Base-by-base conservation (phyloP, 2,797 vertebrate genomes). In the Takifugu ocellatus region DNA sequence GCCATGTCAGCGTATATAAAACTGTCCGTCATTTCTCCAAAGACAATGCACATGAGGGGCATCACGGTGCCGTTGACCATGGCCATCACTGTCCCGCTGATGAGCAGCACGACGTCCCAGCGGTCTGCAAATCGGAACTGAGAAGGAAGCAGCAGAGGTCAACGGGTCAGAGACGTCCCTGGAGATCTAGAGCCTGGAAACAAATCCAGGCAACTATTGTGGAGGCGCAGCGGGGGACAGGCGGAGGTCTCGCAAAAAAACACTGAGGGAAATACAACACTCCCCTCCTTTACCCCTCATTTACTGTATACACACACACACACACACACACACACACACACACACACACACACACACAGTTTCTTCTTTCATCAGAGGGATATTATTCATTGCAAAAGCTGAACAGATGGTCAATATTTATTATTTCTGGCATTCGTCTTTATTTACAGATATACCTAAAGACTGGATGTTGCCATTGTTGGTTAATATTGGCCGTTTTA, bases 21-120 rank as follows among this genome's bases (percentile, higher is more conserved):
- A 67, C 82, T 93, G 80, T 99, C 91, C 0, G 95, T 97, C 96
- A 98, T 95, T 0, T 93, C 84, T 49, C 97, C 96, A 79, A 98
- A 98, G 66, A 98, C 90, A 5, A 95, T 47, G 77, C 93, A 93
- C 54, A 92, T 93, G 56, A 92, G 11, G 9, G 96, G 97, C 6
- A 98, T 90, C 9, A 87, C 78, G 5, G 84, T 70, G 5, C 97
- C 96, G 2, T 97, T 93, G 53, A 45, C 68, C 39, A 93, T 17
- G 2, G 95, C 89, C 75, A 94, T 84, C 29, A 94, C 0, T 0
- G 87, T 82, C 47, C 92, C 97, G 16, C 91, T 0, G 2, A 91
- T 0, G 88, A 98, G 92, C 52, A 97, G 82, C 3, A 91, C 10
- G 25, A 61, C 82, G 72, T 98, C 96, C 33, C 60, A 43, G 7